Percentiles rank a stretch among this genome's conserved stretches.
phyloP scores from a whole-genome alignment of 2,797 vertebrate genomes.

The Coregonus suidteri region DNA sequence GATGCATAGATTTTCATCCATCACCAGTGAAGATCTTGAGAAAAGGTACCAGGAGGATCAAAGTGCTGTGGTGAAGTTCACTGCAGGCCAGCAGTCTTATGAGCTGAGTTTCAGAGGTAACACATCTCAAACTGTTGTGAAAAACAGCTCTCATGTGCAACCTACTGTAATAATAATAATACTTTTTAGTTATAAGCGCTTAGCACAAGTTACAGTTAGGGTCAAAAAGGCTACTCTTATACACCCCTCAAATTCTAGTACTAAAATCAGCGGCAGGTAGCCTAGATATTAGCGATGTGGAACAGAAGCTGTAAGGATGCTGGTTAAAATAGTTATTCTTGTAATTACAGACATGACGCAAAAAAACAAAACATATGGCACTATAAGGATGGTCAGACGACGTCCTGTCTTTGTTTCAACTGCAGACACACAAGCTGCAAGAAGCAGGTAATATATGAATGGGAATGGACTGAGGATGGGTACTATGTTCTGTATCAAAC shows the following conservation, averaged over 20 bases:
- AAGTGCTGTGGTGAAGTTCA: constrained; percentile 33
- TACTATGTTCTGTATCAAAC: background rate
- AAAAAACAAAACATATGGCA: background rate
- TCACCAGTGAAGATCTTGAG: constrained; percentile 48
- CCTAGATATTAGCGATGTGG: background rate
- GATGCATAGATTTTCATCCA: constrained; percentile 38
- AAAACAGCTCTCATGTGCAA: background rate
- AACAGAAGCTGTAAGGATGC: too few species aligned
- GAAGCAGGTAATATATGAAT: constrained; percentile 24
- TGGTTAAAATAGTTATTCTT: background rate
- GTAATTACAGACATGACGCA: background rate
- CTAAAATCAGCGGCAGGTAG: background rate
- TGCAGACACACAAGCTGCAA: constrained; percentile 21
- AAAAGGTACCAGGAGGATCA: constrained; percentile 31
- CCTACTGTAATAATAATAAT: background rate
- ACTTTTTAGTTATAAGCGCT: too few species aligned
- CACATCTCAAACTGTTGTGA: background rate
- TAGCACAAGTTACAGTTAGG: too few species aligned
- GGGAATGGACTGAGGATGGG: background rate
- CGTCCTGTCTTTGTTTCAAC: background rate
- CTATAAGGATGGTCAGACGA: background rate
- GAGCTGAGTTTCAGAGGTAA: constrained; percentile 49
- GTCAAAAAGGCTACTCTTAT: too few species aligned
- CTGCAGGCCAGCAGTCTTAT: constrained; percentile 32
- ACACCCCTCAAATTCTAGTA: background rate